Conservation (phyloP, 2,797 vertebrate genomes). For the Malurus splendens region DNA sequence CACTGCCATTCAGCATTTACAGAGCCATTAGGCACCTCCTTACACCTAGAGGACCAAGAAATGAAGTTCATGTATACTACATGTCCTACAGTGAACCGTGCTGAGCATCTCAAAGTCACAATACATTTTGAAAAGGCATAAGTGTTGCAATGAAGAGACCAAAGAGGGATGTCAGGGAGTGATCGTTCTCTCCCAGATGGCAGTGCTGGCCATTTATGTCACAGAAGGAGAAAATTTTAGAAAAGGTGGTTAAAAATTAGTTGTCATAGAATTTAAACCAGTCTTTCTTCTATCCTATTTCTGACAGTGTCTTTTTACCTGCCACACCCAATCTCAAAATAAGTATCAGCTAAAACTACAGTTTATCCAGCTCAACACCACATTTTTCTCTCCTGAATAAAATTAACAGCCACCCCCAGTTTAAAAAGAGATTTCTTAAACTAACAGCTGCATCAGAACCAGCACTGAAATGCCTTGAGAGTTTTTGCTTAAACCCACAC, state of each 20-base stretch:
- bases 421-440: slow-evolving; percentile 24
- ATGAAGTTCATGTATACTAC: background rate
- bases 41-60: background rate
- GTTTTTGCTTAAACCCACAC: slow-evolving; percentile 17
- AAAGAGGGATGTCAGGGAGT: background rate
- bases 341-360: background rate
- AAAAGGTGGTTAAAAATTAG: background rate
- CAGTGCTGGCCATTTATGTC: background rate
- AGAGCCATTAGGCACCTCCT: background rate
- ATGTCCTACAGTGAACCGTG: background rate
- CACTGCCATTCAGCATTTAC: background rate
- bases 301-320: background rate
- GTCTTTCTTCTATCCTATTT: background rate
- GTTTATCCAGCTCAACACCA: background rate
- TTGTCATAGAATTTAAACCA: background rate
- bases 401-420: slow-evolving; percentile 10
- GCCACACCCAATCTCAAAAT: slow-evolving; percentile 5
- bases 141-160: background rate
- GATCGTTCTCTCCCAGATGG: fast-evolving
- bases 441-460: slow-evolving; percentile 19
- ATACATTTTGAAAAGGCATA: background rate
- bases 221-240: background rate
- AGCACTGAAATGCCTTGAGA: slow-evolving; percentile 7
- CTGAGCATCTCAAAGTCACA: background rate
- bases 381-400: background rate